Evolutionary conservation across 2,797 vertebrate species (phyloP).

Genomic region (Lemur catta): DNA sequence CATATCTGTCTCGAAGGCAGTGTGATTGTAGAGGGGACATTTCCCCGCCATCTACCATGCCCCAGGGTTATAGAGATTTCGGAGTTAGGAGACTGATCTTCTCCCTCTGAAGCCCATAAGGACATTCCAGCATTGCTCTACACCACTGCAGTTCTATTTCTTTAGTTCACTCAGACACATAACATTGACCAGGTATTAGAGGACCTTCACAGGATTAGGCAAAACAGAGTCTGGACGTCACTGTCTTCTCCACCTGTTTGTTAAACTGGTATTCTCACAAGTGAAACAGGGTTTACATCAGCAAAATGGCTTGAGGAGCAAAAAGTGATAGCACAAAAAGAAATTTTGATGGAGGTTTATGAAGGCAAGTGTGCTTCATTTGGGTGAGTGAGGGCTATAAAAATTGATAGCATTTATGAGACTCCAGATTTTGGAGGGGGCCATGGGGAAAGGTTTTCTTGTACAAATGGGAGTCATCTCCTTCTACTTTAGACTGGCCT

Average conservation of each 20-base stretch:
- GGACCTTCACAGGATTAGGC: neutral
- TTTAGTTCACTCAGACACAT: neutral
- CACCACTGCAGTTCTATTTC: accelerated
- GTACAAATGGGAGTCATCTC: neutral
- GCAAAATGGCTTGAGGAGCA: neutral
- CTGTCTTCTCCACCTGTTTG: neutral
- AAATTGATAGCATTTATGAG: neutral
- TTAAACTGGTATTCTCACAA: neutral
- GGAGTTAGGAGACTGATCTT: neutral
- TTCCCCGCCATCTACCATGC: accelerated
- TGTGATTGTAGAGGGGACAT: no score
- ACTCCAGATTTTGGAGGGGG: neutral
- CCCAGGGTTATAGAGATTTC: neutral
- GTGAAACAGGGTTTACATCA: neutral
- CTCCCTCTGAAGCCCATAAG: neutral
- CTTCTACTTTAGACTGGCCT: neutral
- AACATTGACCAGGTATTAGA: neutral
- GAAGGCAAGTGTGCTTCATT: neutral
- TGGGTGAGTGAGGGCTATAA: neutral
- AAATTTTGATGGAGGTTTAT: neutral
- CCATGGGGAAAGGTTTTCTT: neutral
- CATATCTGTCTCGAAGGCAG: neutral
- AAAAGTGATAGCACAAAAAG: neutral
- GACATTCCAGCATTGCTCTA: neutral
- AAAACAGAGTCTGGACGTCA: neutral